phyloP scores from a whole-genome alignment of 2,797 vertebrate species.

The Yasuhikotakia modesta region DNA sequence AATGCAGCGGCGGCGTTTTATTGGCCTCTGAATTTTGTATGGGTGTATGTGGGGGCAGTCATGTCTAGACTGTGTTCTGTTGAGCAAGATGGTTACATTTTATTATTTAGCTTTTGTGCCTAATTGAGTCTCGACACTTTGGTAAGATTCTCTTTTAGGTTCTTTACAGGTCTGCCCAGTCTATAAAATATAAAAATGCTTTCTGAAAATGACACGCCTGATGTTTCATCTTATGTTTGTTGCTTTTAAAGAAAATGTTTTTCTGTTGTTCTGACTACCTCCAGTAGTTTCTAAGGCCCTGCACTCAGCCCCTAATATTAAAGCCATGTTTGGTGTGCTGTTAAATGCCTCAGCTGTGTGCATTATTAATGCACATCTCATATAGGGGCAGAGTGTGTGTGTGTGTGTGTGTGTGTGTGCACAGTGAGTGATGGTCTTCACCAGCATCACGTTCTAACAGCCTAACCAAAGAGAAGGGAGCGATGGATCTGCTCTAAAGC shows the following conservation, averaged over 20 bases:
- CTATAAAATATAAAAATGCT: neutral
- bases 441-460: slow-evolving; percentile 14
- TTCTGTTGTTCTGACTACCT: neutral
- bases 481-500: slow-evolving; percentile 18
- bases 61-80: slow-evolving; percentile 15
- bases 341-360: slow-evolving; percentile 50
- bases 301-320: slow-evolving; percentile 23
- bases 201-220: neutral
- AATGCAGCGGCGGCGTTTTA: slow-evolving; percentile 22
- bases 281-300: neutral
- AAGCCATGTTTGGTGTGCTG: slow-evolving; percentile 32
- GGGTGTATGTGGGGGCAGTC: neutral
- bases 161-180: neutral
- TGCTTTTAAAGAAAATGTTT: neutral
- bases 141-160: neutral
- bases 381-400: slow-evolving; percentile 39
- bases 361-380: slow-evolving; percentile 57
- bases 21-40: slow-evolving; percentile 34
- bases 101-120: slow-evolving; percentile 14
- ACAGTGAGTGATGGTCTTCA: slow-evolving; percentile 6
- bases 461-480: neutral
- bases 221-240: neutral
- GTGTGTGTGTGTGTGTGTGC: too few species aligned
- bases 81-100: slow-evolving; percentile 1
- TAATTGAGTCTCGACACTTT: slow-evolving; percentile 9